Evolutionary conservation across 2,888 invertebrate species (phyloP), one percentile per base, ranked within the genome.

Genomic region (Euspilapteryx auroguttella): DNA sequence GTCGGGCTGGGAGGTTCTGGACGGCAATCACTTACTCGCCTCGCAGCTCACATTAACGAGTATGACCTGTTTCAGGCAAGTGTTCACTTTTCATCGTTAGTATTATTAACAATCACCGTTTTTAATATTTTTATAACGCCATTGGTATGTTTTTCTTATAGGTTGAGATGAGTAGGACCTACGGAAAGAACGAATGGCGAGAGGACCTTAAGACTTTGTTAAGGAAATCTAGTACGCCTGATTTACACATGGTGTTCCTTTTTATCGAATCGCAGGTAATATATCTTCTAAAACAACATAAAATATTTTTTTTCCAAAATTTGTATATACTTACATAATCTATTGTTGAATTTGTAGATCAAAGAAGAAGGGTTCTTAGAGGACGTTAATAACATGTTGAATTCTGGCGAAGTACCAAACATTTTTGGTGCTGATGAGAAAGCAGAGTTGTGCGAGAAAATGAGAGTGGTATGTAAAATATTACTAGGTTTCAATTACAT

Each of bases 1-100:
- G 89, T 95, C 8, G 96, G 96, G 4, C 89, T 95, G 14, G 94
- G 94, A 12, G 96, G 96, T 29, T 94, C 94, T 3, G 95, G 96
- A 6, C 78, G 94, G 26, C 95, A 95, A 71, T 94, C 94, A 4
- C 78, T 95, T 35, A 91, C 94, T 2, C 79, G 93, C 30, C 77
- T 96, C 34, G 88, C 94, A 5, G 87, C 94, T n/a, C 93, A 94
- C 52, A 94, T 96, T 63, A 88, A 89, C 40, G 95, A 95, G 54
- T 94, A 92, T 57, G 95, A 96, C 44, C 69, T 94, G 6, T 92
- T 89, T 55, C 77, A 77, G 63, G 76, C n/a, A n/a, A n/a, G n/a
- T n/a, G n/a, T n/a, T n/a, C n/a, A n/a, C n/a, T n/a, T n/a, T n/a
- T n/a, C n/a, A n/a, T n/a, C n/a, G n/a, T n/a, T n/a, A n/a, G n/a